Percentiles rank a stretch among this genome's conserved stretches.
These are phyloP conservation scores for Margarornis squamiger DNA, from an alignment of 2,797 vertebrate species.

Conservation along the genomic window DNA sequence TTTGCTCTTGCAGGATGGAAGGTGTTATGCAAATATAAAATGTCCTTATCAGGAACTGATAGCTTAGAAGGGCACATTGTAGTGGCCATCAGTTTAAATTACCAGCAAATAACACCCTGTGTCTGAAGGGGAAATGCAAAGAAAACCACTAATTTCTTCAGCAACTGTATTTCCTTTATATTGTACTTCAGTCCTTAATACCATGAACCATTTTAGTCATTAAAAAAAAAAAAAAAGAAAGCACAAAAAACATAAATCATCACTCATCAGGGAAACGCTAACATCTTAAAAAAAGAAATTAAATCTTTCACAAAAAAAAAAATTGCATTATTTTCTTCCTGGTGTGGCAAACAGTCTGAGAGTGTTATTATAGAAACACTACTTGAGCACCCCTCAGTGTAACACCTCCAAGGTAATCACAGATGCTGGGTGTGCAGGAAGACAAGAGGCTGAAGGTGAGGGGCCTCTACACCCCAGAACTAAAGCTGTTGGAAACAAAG, in stretches of 20 bases:
- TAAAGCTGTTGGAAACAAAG: not conserved
- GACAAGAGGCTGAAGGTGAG: not conserved
- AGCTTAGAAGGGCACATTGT: not conserved
- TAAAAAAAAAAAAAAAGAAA: not conserved
- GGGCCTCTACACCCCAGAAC: not conserved
- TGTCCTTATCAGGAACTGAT: not conserved
- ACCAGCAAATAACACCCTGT: not conserved
- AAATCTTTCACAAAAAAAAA: constrained; percentile 15
- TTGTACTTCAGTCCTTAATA: not conserved
- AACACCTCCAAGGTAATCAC: not conserved
- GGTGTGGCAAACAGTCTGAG: not conserved
- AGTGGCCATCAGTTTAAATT: constrained; percentile 13
- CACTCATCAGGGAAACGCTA: not conserved
- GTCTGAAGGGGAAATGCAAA: not conserved
- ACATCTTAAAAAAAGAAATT: constrained; percentile 17
- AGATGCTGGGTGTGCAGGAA: not conserved
- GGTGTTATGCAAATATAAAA: constrained; percentile 23
- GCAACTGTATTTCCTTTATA: not conserved
- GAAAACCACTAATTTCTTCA: not conserved
- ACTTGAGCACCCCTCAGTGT: not conserved
- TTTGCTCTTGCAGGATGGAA: constrained; percentile 22
- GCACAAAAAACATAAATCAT: not conserved
- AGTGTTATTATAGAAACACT: not conserved
- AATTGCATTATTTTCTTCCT: constrained; percentile 24
- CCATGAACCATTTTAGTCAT: not conserved